These are phyloP conservation scores for Valencia hispanica DNA, from an alignment of 2,797 vertebrate species.

Conservation along the genomic window DNA sequence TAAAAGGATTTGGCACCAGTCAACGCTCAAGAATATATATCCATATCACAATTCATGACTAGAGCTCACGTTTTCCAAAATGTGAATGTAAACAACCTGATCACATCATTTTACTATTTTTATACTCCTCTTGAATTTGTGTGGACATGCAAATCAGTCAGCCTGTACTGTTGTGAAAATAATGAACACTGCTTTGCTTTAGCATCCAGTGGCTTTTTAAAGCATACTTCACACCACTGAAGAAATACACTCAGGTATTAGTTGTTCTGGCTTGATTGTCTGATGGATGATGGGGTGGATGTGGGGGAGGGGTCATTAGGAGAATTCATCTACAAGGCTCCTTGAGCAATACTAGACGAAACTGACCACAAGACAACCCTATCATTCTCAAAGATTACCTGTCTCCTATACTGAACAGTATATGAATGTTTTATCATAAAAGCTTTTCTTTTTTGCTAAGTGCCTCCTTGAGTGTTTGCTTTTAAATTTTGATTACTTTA, in stretches of 20 bases:
- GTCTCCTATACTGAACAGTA: slow-evolving; percentile 73
- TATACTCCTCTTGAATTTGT: neutral
- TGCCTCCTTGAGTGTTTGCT: slow-evolving; percentile 82
- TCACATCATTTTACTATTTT: neutral
- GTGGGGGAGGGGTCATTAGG: slow-evolving; percentile 70
- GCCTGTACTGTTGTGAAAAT: slow-evolving; percentile 64
- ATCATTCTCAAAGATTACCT: slow-evolving; percentile 78
- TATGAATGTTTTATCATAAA: slow-evolving; percentile 88
- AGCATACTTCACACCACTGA: slow-evolving; percentile 68
- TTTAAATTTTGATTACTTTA: slow-evolving; percentile 83
- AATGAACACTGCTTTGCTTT: slow-evolving; percentile 72
- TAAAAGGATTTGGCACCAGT: neutral
- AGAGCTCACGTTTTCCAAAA: neutral
- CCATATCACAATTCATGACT: neutral
- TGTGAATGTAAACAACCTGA: neutral
- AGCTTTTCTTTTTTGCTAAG: slow-evolving; percentile 83
- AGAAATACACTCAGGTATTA: slow-evolving; percentile 71
- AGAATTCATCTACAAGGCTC: slow-evolving; percentile 71
- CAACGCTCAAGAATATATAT: neutral
- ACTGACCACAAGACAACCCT: slow-evolving; percentile 86
- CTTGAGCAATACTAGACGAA: slow-evolving; percentile 78
- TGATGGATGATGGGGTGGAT: slow-evolving; percentile 66
- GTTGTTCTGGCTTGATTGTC: slow-evolving; percentile 64
- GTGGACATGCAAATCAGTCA: slow-evolving; percentile 24
- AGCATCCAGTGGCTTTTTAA: slow-evolving; percentile 73